Percentiles rank a stretch among this genome's conserved stretches.
Conservation (phyloP, 2,888 invertebrate species). For the Pseudococcus longispinus region DNA sequence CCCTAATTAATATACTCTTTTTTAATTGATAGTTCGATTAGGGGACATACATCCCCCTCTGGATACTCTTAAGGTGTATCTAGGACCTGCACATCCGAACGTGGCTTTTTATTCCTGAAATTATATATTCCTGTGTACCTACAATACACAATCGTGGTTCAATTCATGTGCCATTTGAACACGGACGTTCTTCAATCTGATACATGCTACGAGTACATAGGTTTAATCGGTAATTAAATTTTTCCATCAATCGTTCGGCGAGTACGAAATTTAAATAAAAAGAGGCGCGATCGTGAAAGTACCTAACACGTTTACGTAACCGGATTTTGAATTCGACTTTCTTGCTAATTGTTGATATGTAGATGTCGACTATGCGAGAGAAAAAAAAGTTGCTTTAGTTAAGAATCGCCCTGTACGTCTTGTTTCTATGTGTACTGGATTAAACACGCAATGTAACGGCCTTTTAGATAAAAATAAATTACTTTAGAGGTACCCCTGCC, state of each 20-base stretch:
- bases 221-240: slow-evolving; percentile 23
- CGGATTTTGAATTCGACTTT: slow-evolving; percentile 33
- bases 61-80: too few species aligned
- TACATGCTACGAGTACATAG: too few species aligned
- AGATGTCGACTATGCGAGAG: not conserved
- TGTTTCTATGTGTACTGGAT: not conserved
- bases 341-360: slow-evolving; percentile 5
- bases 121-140: not conserved
- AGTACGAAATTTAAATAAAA: slow-evolving; percentile 28
- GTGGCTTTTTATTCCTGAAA: not conserved
- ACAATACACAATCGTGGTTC: not conserved
- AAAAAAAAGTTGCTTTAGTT: not conserved
- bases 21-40: too few species aligned
- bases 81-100: too few species aligned
- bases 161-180: not conserved
- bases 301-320: slow-evolving; percentile 21
- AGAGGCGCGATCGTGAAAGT: slow-evolving; percentile 35
- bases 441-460: not conserved
- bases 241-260: not conserved
- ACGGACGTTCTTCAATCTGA: not conserved
- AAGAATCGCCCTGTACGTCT: not conserved
- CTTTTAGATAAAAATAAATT: slow-evolving; percentile 14
- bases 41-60: too few species aligned
- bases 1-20: too few species aligned
- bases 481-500: not conserved